These are phyloP conservation scores for Babylonia areolata DNA, from an alignment of 1,140 invertebrate genomes.

Conservation along the genomic window DNA sequence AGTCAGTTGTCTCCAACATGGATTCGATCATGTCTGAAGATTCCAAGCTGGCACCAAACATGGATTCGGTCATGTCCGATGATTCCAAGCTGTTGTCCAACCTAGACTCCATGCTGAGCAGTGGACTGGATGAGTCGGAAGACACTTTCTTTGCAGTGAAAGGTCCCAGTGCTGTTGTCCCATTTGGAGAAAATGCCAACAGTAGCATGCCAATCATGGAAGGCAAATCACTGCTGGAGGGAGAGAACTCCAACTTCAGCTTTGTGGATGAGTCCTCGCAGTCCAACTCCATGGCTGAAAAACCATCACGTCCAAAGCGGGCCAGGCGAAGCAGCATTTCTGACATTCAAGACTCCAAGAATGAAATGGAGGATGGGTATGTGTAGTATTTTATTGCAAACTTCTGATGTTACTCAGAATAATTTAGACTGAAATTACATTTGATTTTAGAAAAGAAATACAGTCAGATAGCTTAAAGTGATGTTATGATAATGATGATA, in stretches of 20 bases:
- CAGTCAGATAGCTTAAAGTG: too few relatives aligned
- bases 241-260: conserved; percentile 24
- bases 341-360: conserved; percentile 25
- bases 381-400: not conserved
- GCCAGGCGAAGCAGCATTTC: conserved; percentile 2
- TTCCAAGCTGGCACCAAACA: not conserved
- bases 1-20: not conserved
- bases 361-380: conserved; percentile 30
- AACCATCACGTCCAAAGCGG: conserved; percentile 17
- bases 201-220: not conserved
- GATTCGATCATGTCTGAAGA: not conserved
- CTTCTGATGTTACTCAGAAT: too few relatives aligned
- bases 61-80: not conserved
- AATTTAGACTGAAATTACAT: too few relatives aligned
- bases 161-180: not conserved
- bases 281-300: conserved; percentile 21
- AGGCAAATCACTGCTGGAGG: conserved; percentile 6
- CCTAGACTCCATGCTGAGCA: not conserved
- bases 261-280: conserved; percentile 21
- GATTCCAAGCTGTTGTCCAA: not conserved
- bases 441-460: too few relatives aligned
- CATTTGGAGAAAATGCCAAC: conserved; percentile 22
- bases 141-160: not conserved
- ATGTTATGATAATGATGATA: too few relatives aligned
- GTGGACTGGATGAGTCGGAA: not conserved